phyloP scores from a whole-genome alignment of 2,113 vertebrate genomes.

The Atlantisia rogersi region DNA sequence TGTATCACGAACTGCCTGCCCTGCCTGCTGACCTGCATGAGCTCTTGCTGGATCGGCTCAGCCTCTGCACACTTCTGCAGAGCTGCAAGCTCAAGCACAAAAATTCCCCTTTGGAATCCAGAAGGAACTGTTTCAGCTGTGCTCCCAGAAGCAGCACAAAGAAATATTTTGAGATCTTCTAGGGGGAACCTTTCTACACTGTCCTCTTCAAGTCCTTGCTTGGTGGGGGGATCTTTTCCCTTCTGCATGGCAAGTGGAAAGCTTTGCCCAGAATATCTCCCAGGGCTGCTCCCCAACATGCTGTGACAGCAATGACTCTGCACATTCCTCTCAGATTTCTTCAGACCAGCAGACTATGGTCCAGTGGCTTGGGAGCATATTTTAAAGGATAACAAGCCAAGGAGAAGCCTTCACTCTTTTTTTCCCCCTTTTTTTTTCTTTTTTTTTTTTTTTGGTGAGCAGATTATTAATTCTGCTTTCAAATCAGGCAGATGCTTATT shows the following conservation, averaged over 20 bases:
- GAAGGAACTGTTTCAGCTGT: neutral
- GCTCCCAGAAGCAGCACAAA: neutral
- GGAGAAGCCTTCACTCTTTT: neutral
- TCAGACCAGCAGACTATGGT: neutral
- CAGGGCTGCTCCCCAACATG: neutral
- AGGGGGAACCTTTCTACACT: neutral
- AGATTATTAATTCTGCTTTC: slow-evolving; percentile 48
- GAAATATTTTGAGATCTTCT: neutral
- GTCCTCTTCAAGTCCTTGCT: neutral
- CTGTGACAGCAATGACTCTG: neutral
- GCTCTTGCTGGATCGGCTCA: neutral
- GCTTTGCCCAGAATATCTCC: neutral
- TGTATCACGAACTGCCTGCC: neutral
- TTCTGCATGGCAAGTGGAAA: neutral
- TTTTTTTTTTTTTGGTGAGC: neutral
- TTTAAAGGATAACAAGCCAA: slow-evolving; percentile 52
- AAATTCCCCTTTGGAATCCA: neutral
- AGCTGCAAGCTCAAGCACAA: neutral
- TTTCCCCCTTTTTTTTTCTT: neutral
- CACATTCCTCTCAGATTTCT: neutral
- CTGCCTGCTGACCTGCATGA: neutral
- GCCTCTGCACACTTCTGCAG: neutral
- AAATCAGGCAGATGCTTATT: slow-evolving; percentile 34
- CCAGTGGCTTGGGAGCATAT: neutral
- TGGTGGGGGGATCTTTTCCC: neutral